phyloP scores from a whole-genome alignment of 2,113 vertebrate genomes.

The Ranitomeya imitator region DNA sequence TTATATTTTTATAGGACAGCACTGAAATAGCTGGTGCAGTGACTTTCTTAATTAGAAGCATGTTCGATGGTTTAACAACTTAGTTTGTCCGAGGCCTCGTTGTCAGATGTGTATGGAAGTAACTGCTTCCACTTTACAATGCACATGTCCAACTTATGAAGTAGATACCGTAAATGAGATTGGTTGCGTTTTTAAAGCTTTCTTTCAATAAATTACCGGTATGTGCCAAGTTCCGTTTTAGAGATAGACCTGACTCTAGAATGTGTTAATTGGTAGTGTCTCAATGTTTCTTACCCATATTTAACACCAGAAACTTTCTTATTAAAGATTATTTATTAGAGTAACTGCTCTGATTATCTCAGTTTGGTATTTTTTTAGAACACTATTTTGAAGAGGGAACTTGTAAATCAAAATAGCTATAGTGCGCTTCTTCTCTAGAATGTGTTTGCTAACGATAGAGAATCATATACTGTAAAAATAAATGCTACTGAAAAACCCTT shows the following conservation, averaged over 20 bases:
- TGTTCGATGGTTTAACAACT: conserved; percentile 35
- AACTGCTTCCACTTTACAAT: conserved; percentile 22
- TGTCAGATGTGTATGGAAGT: conserved; percentile 34
- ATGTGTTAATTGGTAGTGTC: conserved; percentile 22
- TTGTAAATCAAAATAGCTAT: neutral
- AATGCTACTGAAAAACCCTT: neutral
- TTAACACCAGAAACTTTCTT: neutral
- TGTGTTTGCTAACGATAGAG: neutral
- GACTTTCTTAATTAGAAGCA: conserved; percentile 46
- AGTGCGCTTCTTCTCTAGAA: neutral
- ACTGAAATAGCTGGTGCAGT: conserved; percentile 30
- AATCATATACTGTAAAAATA: neutral
- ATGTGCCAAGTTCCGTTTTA: conserved; percentile 5
- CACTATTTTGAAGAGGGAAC: neutral
- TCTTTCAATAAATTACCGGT: conserved; percentile 8
- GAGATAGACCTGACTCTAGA: neutral
- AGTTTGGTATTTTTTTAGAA: neutral
- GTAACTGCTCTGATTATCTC: neutral
- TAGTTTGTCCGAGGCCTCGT: conserved; percentile 15
- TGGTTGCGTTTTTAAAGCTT: conserved; percentile 17
- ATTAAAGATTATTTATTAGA: conserved; percentile 1
- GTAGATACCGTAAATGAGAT: conserved; percentile 23
- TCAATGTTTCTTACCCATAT: neutral
- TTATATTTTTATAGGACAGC: conserved; percentile 41
- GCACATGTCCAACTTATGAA: conserved; percentile 30